Conservation (phyloP, 2,113 vertebrate genomes). For the Budorcas taxicolor region DNA sequence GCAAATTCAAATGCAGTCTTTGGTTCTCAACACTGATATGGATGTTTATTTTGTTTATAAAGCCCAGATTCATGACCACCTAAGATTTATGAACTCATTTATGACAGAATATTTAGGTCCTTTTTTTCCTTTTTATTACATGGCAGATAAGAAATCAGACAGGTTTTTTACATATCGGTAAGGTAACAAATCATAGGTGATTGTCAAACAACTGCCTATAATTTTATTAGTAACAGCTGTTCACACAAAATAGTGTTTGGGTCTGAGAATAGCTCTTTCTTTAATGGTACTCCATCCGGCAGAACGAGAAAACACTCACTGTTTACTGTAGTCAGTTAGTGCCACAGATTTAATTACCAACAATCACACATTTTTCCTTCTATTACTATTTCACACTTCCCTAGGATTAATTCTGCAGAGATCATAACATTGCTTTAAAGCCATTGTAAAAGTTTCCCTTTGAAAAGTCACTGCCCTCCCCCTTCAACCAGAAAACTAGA, state of each 20-base stretch:
- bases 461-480: not conserved
- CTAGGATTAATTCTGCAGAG: conserved; percentile 42
- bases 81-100: not conserved
- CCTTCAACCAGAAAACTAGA: conserved; percentile 44
- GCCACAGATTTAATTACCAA: conserved; percentile 55
- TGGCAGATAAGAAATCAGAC: not conserved
- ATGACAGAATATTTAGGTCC: not conserved
- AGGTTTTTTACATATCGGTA: conserved; percentile 39
- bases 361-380: conserved; percentile 38
- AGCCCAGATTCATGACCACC: not conserved
- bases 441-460: not conserved
- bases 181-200: conserved; percentile 58
- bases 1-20: not conserved
- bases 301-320: not conserved
- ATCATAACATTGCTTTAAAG: conserved; percentile 47
- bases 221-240: conserved; percentile 66
- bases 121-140: not conserved
- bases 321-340: conserved; percentile 42
- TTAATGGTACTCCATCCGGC: not conserved
- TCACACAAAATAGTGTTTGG: not conserved
- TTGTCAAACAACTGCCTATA: not conserved
- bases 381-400: conserved; percentile 52
- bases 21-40: not conserved
- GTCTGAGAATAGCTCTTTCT: conserved; percentile 41
- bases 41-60: not conserved